Evolutionary conservation across 2,888 invertebrate species (phyloP).

Genomic region (Drosophila vallismaia): DNA sequence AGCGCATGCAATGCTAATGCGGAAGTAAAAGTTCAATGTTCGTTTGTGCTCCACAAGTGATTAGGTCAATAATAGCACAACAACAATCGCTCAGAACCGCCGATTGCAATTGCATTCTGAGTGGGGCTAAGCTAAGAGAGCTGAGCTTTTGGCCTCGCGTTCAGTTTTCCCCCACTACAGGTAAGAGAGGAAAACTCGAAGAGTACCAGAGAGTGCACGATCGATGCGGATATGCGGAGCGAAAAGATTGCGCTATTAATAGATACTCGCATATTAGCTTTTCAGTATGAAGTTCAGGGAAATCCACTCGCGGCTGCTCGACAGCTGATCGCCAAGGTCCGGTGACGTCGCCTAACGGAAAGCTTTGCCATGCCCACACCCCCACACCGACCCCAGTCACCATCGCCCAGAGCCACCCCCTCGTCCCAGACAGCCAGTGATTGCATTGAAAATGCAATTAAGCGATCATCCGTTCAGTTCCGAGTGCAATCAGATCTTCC

Average conservation of each 20-base stretch:
- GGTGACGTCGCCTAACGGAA: slow-evolving; percentile 67
- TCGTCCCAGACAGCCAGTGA: slow-evolving; percentile 1
- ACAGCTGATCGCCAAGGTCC: slow-evolving; percentile 71
- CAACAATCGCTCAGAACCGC: slow-evolving; percentile 62
- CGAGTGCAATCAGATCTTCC: slow-evolving; percentile 35
- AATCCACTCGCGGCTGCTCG: slow-evolving; percentile 73
- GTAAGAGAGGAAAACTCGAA: slow-evolving; percentile 36
- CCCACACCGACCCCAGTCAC: background rate
- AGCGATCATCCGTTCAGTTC: slow-evolving; percentile 35
- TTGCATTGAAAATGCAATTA: slow-evolving; percentile 70
- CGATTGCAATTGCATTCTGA: slow-evolving; percentile 58
- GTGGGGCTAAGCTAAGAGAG: slow-evolving; percentile 33
- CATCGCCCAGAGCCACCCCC: background rate
- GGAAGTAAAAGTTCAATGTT: slow-evolving; percentile 84
- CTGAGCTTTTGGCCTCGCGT: slow-evolving; percentile 50
- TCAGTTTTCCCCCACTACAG: slow-evolving; percentile 56
- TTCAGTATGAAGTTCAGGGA: slow-evolving; percentile 82
- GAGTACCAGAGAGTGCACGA: slow-evolving; percentile 9
- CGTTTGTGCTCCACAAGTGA: slow-evolving; percentile 84
- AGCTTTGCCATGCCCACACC: slow-evolving; percentile 53
- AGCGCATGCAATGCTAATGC: slow-evolving; percentile 77
- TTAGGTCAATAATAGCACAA: slow-evolving; percentile 84
- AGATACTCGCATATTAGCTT: slow-evolving; percentile 61
- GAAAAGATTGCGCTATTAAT: slow-evolving; percentile 69
- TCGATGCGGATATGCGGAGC: slow-evolving; percentile 59